Evolutionary conservation across 2,888 invertebrate species (phyloP).

Genomic region (Platycheirus rosarum): DNA sequence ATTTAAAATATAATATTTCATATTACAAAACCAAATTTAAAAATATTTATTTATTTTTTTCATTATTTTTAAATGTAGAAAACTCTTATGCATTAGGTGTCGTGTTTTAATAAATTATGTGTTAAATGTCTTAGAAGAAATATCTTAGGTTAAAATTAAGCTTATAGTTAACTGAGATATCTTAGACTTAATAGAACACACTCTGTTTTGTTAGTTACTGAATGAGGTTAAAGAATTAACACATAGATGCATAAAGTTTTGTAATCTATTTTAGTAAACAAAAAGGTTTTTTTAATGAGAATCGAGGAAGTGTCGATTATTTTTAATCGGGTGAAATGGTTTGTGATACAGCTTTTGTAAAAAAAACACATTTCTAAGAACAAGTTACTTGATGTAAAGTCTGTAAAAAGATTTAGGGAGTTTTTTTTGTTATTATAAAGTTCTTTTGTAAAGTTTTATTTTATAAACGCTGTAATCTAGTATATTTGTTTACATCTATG

Average conservation of each 20-base stretch:
- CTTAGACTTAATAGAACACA: conserved; percentile 45
- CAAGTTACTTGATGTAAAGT: too few relatives aligned
- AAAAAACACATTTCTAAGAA: too few relatives aligned
- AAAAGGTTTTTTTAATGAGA: too few relatives aligned
- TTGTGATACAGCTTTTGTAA: too few relatives aligned
- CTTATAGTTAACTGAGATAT: conserved; percentile 39
- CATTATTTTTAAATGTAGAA: conserved; percentile 20
- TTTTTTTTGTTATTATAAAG: too few relatives aligned
- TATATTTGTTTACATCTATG: too few relatives aligned
- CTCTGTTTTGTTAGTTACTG: conserved; percentile 37
- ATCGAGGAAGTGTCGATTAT: too few relatives aligned
- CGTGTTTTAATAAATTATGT: background rate
- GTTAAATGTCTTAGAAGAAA: background rate
- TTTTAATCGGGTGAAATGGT: too few relatives aligned
- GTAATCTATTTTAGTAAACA: background rate
- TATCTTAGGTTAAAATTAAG: conserved; percentile 7
- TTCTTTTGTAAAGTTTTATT: too few relatives aligned
- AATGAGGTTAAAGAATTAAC: conserved; percentile 1
- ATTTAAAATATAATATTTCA: conserved; percentile 50
- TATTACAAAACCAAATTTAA: conserved; percentile 47
- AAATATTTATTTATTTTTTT: conserved; percentile 37
- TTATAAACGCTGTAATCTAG: too few relatives aligned
- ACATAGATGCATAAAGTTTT: conserved; percentile 1
- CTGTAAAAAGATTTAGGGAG: too few relatives aligned
- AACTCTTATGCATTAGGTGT: conserved; percentile 26